Base-by-base conservation (phyloP, 1,140 invertebrate species). In the Calliopsis andreniformis region DNA sequence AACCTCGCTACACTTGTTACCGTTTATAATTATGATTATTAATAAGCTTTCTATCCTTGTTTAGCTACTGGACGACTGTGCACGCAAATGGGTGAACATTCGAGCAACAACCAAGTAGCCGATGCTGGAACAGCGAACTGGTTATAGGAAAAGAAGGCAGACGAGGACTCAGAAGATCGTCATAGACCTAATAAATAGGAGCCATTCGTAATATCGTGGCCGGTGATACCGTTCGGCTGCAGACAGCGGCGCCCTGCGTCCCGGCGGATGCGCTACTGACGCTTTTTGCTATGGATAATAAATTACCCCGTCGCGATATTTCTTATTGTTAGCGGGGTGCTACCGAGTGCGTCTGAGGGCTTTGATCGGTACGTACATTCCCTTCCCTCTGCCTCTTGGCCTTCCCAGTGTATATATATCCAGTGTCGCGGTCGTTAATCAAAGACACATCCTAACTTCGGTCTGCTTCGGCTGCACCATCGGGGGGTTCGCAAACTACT, bases 271-370 rank as follows among this genome's bases (percentile, higher is more conserved):
- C 67, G 86, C 78, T 42, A 84, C 70, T 68, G 47, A 39, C n/a
- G 80, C 80, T 91, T 91, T 91, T 91, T 91, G 87, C 75, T 80
- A 89, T 89, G 81, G 86, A 87, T 90, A 89, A 91, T 91, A 91
- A 91, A 91, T 91, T 91, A 90, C 88, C 89, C 35, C 86, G 89
- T 89, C 84, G 87, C 84, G 85, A 90, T 90, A 91, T 89, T 91
- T 91, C 89, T 91, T 91, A 90, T 90, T 90, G 87, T 89, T 88
- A 83, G 87, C 83, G 81, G 88, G 87, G 81, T 80, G 85, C 85
- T 84, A 72, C 83, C 86, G 88, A 90, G 87, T 90, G 89, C 82
- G 85, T 83, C 85, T 89, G 89, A 90, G 88, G 85, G 88, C 75
- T 89, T 88, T 85, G 89, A 91, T 91, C 87, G 88, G 87, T 89